phyloP scores from a whole-genome alignment of 2,113 vertebrate genomes.

The Peromyscus polionotus region DNA sequence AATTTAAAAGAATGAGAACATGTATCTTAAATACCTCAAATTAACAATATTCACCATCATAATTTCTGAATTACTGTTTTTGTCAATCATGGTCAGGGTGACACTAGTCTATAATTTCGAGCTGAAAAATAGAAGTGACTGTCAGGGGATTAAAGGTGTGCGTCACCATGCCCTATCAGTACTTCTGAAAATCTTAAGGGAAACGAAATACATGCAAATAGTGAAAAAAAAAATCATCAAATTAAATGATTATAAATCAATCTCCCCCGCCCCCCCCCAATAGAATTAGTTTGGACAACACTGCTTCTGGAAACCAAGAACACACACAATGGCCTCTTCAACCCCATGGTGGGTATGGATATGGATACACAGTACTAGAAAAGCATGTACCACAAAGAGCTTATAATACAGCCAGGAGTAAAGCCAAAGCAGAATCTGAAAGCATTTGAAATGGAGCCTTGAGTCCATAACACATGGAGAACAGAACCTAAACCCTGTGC shows the following conservation, averaged over 20 bases:
- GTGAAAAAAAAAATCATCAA: slow-evolving; percentile 16
- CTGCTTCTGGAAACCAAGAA: not conserved
- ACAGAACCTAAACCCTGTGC: not conserved
- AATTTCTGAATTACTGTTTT: slow-evolving; percentile 5
- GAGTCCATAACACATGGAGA: not conserved
- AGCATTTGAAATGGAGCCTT: not conserved
- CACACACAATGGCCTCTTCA: not conserved
- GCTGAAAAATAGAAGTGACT: not conserved
- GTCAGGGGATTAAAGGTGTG: not conserved
- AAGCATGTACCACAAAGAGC: not conserved
- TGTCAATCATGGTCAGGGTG: slow-evolving; percentile 43
- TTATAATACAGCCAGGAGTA: not conserved
- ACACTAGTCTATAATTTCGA: not conserved
- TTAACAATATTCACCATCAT: slow-evolving; percentile 33
- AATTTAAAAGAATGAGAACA: slow-evolving; percentile 13
- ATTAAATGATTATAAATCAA: slow-evolving; percentile 33
- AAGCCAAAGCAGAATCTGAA: not conserved
- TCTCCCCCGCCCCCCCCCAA: not conserved
- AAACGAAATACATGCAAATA: slow-evolving; percentile 34
- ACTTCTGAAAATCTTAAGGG: not conserved
- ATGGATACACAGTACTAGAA: not conserved
- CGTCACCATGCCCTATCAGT: not conserved
- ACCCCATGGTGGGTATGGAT: not conserved
- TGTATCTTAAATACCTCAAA: not conserved
- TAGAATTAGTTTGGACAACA: not conserved